Percentiles rank a stretch among this genome's conserved stretches.
These are phyloP conservation scores for Hippoglossus stenolepis DNA, from an alignment of 2,113 vertebrate species.

Conservation along the genomic window DNA sequence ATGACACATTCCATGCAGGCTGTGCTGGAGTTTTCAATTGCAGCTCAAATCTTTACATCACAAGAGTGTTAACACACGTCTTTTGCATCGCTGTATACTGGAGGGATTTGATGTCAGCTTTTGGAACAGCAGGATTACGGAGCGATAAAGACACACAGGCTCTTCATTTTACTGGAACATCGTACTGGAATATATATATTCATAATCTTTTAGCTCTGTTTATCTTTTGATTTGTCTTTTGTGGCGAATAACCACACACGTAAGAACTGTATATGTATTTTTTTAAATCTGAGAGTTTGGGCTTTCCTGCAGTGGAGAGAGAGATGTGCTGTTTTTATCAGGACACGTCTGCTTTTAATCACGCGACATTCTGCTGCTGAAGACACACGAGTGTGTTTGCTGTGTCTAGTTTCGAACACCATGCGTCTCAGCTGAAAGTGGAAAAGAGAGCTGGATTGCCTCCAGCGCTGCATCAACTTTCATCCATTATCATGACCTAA, in stretches of 20 bases:
- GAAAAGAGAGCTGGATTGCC: constrained; percentile 48
- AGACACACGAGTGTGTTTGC: constrained; percentile 16
- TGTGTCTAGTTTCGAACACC: constrained; percentile 15
- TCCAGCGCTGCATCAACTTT: constrained; percentile 65
- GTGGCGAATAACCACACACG: not conserved
- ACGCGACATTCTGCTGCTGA: not conserved
- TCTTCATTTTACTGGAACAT: constrained; percentile 48
- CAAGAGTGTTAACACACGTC: constrained; percentile 32
- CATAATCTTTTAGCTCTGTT: constrained; percentile 5
- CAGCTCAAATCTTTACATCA: constrained; percentile 41
- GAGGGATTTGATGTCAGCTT: constrained; percentile 56
- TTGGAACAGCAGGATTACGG: constrained; percentile 59
- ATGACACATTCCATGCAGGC: constrained; percentile 43
- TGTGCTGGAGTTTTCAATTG: constrained; percentile 28
- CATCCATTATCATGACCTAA: constrained; percentile 77
- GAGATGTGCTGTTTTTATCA: constrained; percentile 23
- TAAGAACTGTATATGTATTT: not conserved
- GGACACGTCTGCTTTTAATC: constrained; percentile 28
- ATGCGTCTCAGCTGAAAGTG: constrained; percentile 23
- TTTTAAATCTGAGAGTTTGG: not conserved
- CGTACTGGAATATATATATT: constrained; percentile 13
- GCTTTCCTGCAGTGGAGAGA: not conserved
- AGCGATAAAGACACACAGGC: constrained; percentile 55
- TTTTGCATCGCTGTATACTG: constrained; percentile 44
- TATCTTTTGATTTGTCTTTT: constrained; percentile 1